Percentiles rank a stretch among this genome's conserved stretches.
Evolutionary conservation across 2,113 vertebrate genomes (phyloP).

Genomic region (pig (Sus scrofa)): DNA sequence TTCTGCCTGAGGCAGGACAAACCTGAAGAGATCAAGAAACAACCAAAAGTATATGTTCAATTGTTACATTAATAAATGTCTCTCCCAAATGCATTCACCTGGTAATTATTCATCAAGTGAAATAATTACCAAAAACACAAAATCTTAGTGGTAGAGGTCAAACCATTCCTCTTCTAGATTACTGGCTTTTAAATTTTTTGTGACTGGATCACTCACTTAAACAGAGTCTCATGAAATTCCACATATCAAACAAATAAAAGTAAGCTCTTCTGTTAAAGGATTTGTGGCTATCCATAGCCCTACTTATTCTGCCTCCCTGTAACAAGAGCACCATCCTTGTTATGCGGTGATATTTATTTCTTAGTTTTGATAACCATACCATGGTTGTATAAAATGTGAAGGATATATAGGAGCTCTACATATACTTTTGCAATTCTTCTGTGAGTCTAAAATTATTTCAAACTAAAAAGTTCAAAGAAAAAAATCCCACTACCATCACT

Average conservation of each 20-base stretch:
- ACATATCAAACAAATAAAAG: not conserved
- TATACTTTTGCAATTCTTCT: not conserved
- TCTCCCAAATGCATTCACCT: not conserved
- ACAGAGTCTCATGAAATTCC: not conserved
- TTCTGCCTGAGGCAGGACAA: not conserved
- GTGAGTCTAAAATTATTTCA: not conserved
- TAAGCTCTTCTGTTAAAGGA: not conserved
- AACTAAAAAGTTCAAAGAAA: not conserved
- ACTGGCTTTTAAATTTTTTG: not conserved
- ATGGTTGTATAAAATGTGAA: not conserved
- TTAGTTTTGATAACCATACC: not conserved
- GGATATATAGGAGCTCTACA: not conserved
- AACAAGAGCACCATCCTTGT: no score
- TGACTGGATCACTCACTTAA: not conserved
- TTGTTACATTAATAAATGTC: not conserved
- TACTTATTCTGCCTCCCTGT: not conserved
- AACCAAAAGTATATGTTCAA: not conserved
- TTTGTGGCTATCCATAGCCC: not conserved
- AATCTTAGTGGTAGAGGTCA: not conserved
- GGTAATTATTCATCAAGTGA: not conserved
- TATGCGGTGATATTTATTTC: no score
- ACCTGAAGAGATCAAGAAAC: not conserved
- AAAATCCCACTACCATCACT: not conserved
- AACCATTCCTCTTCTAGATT: not conserved
- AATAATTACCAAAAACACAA: slow-evolving; percentile 36